These are phyloP conservation scores for Ciconia maguari DNA, from an alignment of 2,113 vertebrate genomes.

Conservation along the genomic window DNA sequence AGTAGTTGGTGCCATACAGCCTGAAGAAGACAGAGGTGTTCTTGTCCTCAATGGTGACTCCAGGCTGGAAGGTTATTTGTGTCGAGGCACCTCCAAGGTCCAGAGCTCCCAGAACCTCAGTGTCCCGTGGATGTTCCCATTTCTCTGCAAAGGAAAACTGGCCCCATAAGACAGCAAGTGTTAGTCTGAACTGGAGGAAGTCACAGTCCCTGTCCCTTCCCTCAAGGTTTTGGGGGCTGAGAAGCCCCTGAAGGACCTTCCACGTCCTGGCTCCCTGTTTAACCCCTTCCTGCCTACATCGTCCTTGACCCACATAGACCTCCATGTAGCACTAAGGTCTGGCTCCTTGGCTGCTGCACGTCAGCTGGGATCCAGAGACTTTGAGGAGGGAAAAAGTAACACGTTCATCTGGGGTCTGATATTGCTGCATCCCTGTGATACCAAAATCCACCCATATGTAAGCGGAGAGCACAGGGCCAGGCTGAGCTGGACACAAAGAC, in stretches of 20 bases:
- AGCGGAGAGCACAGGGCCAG: background rate
- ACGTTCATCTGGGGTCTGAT: no score
- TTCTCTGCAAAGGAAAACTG: slow-evolving; percentile 78
- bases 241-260: background rate
- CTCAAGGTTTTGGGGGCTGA: background rate
- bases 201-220: background rate
- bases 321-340: slow-evolving; percentile 76
- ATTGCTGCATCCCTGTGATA: background rate
- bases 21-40: slow-evolving; percentile 56
- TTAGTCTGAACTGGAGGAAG: background rate
- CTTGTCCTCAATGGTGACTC: slow-evolving; percentile 45
- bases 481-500: background rate
- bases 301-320: slow-evolving; percentile 73
- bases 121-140: slow-evolving; percentile 72
- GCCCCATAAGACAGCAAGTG: background rate
- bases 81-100: slow-evolving; percentile 83
- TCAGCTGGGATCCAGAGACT: background rate
- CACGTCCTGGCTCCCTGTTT: background rate
- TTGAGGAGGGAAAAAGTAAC: background rate
- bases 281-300: slow-evolving; percentile 32
- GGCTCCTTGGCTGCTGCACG: background rate
- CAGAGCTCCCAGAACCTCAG: slow-evolving; percentile 72
- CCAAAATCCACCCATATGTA: rapidly evolving
- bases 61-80: slow-evolving; percentile 81
- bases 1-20: slow-evolving; percentile 74